Evolutionary conservation across 2,888 invertebrate species (phyloP).

Genomic region (Platycnemis pennipes): DNA sequence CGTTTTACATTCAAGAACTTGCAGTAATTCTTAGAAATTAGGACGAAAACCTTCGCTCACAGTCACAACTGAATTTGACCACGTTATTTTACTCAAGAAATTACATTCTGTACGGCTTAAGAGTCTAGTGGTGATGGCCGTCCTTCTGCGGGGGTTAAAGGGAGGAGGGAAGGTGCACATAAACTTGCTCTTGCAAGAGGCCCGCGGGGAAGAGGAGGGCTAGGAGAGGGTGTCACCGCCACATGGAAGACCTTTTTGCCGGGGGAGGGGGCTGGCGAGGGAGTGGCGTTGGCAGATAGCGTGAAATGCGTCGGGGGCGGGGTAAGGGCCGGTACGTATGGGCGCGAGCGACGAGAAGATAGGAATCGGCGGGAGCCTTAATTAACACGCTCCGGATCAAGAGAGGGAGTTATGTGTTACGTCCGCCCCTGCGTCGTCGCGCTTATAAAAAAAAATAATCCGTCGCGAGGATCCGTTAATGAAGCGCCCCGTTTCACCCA

Average conservation of each 20-base stretch:
- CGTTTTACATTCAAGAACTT: too few relatives aligned
- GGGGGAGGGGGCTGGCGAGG: too few relatives aligned
- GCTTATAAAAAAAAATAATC: neutral
- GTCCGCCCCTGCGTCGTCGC: constrained; percentile 17
- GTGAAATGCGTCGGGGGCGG: neutral
- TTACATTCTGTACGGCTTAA: too few relatives aligned
- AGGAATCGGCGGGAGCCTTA: constrained; percentile 40
- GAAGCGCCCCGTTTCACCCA: constrained; percentile 58
- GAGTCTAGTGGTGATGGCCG: too few relatives aligned
- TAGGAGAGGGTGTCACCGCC: too few relatives aligned
- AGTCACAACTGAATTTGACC: too few relatives aligned
- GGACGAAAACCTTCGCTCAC: too few relatives aligned
- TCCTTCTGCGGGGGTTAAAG: too few relatives aligned
- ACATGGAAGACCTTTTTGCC: neutral
- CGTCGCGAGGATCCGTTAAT: constrained; percentile 61
- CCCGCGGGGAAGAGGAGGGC: neutral
- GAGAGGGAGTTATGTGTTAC: constrained; percentile 40
- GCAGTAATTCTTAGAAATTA: too few relatives aligned
- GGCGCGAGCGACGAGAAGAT: neutral
- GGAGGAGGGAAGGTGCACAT: neutral
- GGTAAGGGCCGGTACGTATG: neutral
- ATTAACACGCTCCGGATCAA: constrained; percentile 61
- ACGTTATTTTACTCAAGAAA: too few relatives aligned
- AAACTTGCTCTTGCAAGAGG: too few relatives aligned
- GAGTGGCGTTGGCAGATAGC: neutral